Base-by-base conservation (phyloP, 2,888 invertebrate genomes). In the Apamea monoglypha region DNA sequence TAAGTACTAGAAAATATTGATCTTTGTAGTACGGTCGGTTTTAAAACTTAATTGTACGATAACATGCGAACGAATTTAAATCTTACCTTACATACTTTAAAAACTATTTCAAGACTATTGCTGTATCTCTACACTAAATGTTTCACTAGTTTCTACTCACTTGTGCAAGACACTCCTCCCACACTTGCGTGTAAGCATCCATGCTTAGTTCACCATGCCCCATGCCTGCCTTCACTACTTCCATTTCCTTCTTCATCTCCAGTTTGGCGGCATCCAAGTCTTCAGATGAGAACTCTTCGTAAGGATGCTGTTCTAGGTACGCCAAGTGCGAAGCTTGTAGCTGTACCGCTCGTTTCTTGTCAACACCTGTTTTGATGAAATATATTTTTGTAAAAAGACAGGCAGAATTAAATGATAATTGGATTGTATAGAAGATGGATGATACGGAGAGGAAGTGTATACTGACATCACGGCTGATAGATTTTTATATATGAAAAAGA, bases 131-230 rank as follows among this genome's bases (percentile, higher is more conserved):
- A 3, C 3, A 47, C 3, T 14, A 2, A 47, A 6, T 50, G 16
- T 50, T 50, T 16, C 16, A 50, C 5, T 16, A 50, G 18, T 61
- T 61, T 36, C 64, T 6, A 84, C 78, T 87, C 70, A 98, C 98
- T 97, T 99, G 99, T 0, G 98, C 98, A 73, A 99, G 97, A 95
- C 99, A 99, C 96, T 99, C 99, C 93, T 99, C 99, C 99, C 99
- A 99, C 66, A 99, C 99, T 96, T 99, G 99, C 18, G 98, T 98
- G 93, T 99, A 99, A 0, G 99, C 98, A 88, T 99, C 99, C 70
- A 98, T 95, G 2, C 99, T 98, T 69, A 99, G 97, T 61, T 99
- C 99, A 0, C 99, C 99, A 92, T 99, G 99, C 0, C 98, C 98
- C 99, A 99, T 99, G 67, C 99, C 99, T 78, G 98, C 97, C 92